phyloP scores from a whole-genome alignment of 92 coral and sea anemone genomes.

The Metridium senile region DNA sequence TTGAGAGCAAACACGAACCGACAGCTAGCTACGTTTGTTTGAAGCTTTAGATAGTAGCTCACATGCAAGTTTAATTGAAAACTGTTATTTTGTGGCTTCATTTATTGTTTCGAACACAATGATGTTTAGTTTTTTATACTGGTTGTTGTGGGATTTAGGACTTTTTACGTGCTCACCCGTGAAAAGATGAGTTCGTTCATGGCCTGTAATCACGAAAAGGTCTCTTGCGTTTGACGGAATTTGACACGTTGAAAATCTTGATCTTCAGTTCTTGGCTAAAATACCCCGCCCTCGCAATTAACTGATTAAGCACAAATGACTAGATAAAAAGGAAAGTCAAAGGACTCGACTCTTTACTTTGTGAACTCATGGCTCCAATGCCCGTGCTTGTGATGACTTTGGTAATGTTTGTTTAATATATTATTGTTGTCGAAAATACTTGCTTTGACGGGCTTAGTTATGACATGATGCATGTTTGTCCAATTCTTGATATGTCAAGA shows the following conservation, averaged over 20 bases:
- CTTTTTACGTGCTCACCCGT: background rate
- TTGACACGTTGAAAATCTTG: background rate
- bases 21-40: background rate
- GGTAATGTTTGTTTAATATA: conserved; percentile 4
- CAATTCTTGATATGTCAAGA: conserved; percentile 31
- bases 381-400: background rate
- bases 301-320: conserved; percentile 10
- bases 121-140: background rate
- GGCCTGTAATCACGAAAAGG: background rate
- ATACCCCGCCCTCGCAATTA: conserved; percentile 19
- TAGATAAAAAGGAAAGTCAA: conserved; percentile 2
- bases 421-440: background rate
- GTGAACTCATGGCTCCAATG: background rate
- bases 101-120: background rate
- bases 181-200: background rate
- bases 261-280: background rate
- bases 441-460: background rate
- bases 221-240: background rate
- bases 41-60: background rate
- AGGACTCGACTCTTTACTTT: background rate
- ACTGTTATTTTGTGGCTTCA: conserved; percentile 1
- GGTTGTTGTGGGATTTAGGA: background rate
- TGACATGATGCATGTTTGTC: conserved; percentile 5
- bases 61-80: background rate
- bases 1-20: background rate